phyloP scores from a whole-genome alignment of 2,797 vertebrate genomes.

The Pterois miles region DNA sequence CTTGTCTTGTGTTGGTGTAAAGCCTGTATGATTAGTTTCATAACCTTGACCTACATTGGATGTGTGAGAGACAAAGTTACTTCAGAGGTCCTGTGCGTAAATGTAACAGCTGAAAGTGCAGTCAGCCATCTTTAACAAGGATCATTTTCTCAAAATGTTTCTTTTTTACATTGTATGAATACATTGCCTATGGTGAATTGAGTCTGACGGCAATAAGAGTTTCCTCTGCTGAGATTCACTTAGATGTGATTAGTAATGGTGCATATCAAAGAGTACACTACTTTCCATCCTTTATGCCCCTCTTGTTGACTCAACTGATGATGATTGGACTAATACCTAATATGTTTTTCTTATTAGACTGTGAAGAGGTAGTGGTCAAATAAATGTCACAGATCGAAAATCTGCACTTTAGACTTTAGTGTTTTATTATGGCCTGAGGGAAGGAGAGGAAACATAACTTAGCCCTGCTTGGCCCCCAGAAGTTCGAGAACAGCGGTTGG shows the following conservation, averaged over 20 bases:
- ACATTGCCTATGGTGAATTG: slow-evolving; percentile 17
- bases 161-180: slow-evolving; percentile 31
- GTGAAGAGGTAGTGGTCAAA: slow-evolving; percentile 3
- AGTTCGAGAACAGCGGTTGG: too few relatives aligned
- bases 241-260: slow-evolving; percentile 39
- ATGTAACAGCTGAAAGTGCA: not conserved
- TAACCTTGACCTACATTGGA: not conserved
- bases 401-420: slow-evolving; percentile 15
- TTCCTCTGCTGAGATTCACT: slow-evolving; percentile 45
- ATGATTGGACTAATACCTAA: slow-evolving; percentile 41
- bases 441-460: not conserved
- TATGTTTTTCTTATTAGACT: slow-evolving; percentile 17
- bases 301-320: slow-evolving; percentile 29
- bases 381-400: slow-evolving; percentile 14
- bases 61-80: not conserved
- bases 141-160: slow-evolving; percentile 13
- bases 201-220: slow-evolving; percentile 20
- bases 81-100: not conserved
- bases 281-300: slow-evolving; percentile 28
- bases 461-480: too few relatives aligned
- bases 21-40: not conserved
- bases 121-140: not conserved
- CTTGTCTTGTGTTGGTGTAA: not conserved
- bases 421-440: not conserved
- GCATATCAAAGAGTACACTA: slow-evolving; percentile 12